phyloP scores from a whole-genome alignment of 1,140 invertebrate species.

The Pteromalus puparum region DNA sequence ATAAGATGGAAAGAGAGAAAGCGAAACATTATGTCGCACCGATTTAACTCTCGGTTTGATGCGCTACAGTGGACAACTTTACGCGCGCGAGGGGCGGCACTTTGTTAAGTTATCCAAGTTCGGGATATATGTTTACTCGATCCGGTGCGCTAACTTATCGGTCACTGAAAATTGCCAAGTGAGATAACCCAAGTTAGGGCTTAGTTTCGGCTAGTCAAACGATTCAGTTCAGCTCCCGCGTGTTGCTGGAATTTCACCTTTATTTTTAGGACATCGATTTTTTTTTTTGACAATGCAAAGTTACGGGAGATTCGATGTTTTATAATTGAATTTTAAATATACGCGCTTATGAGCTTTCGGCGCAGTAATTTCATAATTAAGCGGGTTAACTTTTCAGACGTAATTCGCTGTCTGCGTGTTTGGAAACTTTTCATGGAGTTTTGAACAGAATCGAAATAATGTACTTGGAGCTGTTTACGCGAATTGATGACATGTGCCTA shows the following conservation, averaged over 20 bases:
- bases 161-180: neutral
- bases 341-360: neutral
- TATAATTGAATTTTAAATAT: too few species aligned
- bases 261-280: too few species aligned
- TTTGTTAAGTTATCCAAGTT: neutral
- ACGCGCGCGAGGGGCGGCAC: neutral
- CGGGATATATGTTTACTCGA: neutral
- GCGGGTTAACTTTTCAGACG: neutral
- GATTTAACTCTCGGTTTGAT: neutral
- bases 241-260: too few species aligned
- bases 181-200: neutral
- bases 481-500: too few species aligned
- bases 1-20: too few species aligned
- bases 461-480: too few species aligned
- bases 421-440: neutral
- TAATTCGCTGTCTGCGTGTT: neutral
- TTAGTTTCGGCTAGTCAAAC: neutral
- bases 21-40: too few species aligned
- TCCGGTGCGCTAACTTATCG: neutral
- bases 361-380: constrained; percentile 1
- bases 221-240: neutral
- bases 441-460: too few species aligned
- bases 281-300: too few species aligned
- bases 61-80: neutral
- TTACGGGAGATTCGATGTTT: too few species aligned